Evolutionary conservation across 2,797 vertebrate genomes (phyloP).

Genomic region (Melanotaenia maccullochi): DNA sequence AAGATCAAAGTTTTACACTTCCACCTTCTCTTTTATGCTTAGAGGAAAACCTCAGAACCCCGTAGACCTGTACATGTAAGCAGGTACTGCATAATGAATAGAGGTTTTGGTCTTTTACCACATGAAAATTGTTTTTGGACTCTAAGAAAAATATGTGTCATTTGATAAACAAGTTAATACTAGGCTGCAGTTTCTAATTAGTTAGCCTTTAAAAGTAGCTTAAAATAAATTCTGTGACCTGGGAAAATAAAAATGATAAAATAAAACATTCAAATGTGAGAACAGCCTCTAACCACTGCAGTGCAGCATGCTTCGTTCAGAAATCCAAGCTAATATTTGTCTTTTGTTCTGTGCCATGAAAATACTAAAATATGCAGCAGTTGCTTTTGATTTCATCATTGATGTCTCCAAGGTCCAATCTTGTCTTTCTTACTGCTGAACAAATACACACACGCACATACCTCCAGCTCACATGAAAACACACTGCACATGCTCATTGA

Average conservation of each 20-base stretch:
- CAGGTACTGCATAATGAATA: not conserved
- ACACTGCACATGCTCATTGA: not conserved
- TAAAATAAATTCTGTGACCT: not conserved
- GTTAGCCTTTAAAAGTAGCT: conserved; percentile 4
- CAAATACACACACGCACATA: not conserved
- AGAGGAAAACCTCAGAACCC: not conserved
- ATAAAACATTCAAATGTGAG: not conserved
- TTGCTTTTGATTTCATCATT: conserved; percentile 63
- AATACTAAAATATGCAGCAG: conserved; percentile 26
- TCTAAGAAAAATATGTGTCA: not conserved
- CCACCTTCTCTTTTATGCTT: not conserved
- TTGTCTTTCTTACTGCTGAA: conserved; percentile 9
- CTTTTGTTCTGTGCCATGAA: conserved; percentile 26
- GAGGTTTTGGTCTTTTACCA: not conserved
- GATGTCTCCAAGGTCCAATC: conserved; percentile 38
- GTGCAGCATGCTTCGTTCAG: not conserved
- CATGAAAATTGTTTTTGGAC: not conserved
- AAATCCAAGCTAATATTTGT: conserved; percentile 46
- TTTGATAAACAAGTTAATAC: not conserved
- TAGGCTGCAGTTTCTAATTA: not conserved
- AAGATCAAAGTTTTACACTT: not conserved
- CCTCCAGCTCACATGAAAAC: not conserved
- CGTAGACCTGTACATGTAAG: not conserved
- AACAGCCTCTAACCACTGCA: not conserved
- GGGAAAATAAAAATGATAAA: not conserved